Evolutionary conservation across 2,888 invertebrate genomes (phyloP), one percentile per base, ranked within the genome.

Genomic region (Drosophila kambysellisi): DNA sequence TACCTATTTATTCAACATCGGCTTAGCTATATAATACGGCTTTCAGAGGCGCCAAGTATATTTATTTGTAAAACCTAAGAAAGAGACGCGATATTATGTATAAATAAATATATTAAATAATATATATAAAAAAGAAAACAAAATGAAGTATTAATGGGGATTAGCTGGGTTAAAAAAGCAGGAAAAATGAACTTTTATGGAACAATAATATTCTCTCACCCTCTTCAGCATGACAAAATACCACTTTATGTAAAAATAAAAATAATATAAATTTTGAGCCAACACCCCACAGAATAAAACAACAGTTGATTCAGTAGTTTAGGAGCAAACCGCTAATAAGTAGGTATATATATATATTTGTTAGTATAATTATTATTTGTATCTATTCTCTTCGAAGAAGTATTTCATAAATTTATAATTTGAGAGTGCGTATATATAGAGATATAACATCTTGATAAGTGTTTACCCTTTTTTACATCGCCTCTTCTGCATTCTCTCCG

Each of bases 281-380:
- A 25, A 56, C 4, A 2, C n/a, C 54, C 29, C 15, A 8, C 1
- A 1, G 6, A 58, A 39, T 50, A 30, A 78, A 75, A 75, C 37
- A 52, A 50, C 20, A 48, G 11, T 25, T n/a, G 25, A n/a, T 53
- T 67, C 43, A 48, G 64, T 73, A 76, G 74, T 79, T 62, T 82
- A 71, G 83, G 82, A 88, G 83, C 90, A 88, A 88, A 88, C 87
- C 78, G 74, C 66, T 81, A 76, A 83, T 88, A 81, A 68, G 72
- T 83, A 76, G 64, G 61, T 77, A 77, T 82, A 74, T 76, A 71
- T 75, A 70, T 82, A 78, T 85, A 64, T 79, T 65, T 67, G 57
- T 74, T 70, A 84, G 66, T 78, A 78, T 78, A 25, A 25, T 25
- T 46, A 46, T 7, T 80, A 74, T 64, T 70, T 46, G 54, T 66